Evolutionary conservation across 2,113 vertebrate genomes (phyloP), one percentile per base, ranked within the genome.

Genomic region (Crotalus tigris): DNA sequence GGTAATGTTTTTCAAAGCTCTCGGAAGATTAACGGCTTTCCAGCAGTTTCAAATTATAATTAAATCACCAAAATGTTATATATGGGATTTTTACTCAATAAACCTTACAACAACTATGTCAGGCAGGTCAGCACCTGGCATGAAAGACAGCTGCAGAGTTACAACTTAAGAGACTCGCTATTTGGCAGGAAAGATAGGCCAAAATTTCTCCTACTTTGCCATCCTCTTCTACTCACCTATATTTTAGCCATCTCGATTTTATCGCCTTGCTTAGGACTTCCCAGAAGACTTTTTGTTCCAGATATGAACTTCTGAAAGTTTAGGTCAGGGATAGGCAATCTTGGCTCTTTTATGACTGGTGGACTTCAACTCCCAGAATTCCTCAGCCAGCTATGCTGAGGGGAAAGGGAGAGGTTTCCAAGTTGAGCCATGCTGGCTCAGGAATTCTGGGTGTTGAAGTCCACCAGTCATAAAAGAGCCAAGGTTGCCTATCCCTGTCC

Each of bases 11-110:
- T 88, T 0, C 95, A 94, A 95, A 95, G 91, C 91, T 94, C 93
- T 96, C 94, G 95, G 94, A 96, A 96, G 92, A 96, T 96, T 89
- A 95, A 95, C 96, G 95, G 87, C 95, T 64, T 93, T 95, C 93
- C 46, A 93, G 90, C 81, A 94, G 94, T 95, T 94, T 94, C 95
- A 95, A 96, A 95, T 95, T 95, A 94, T 95, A 93, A 95, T 96
- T 96, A 96, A 87, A 91, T 91, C 92, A 94, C 90, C 94, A 95
- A 53, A 96, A 96, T 55, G 23, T 53, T 59, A 46, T 92, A 58
- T 10, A 58, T 85, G 64, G 61, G 64, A 58, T 85, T 46, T 89
- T 89, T 81, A 46, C 64, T 89, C 26, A 49, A 17, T 29, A 39
- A 89, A 33, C 64, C 26, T 75, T 81, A 15, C 44, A 44, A 75